Conservation (phyloP, 2,797 vertebrate species). For the Sebastes miniatus region DNA sequence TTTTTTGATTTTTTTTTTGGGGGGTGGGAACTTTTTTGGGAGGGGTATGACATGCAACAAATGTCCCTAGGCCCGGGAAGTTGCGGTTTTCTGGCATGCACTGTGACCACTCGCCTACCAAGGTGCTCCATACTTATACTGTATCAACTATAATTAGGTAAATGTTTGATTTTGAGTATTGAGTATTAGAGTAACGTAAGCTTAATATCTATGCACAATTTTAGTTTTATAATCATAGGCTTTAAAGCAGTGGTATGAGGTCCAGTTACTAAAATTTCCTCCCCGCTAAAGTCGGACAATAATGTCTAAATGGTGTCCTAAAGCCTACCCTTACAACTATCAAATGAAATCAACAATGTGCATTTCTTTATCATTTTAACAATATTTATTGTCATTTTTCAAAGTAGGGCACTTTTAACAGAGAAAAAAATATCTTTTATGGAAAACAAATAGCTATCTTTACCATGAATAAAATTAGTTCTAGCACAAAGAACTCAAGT, state of each 20-base stretch:
- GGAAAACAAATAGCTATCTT: neutral
- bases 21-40: no score
- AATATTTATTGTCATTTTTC: neutral
- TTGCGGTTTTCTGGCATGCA: no score
- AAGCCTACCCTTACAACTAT: no score
- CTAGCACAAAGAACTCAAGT: no score
- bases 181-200: fast-evolving
- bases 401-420: neutral
- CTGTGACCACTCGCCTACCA: no score
- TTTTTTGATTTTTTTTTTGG: no score
- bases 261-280: neutral
- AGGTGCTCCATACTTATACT: no score
- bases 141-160: neutral
- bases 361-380: no score
- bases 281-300: fast-evolving
- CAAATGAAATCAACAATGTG: no score
- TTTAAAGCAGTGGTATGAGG: neutral
- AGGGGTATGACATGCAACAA: no score
- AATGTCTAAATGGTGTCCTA: no score
- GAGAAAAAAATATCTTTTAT: neutral
- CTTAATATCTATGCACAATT: neutral
- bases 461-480: no score
- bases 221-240: neutral
- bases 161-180: neutral
- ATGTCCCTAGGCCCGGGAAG: fast-evolving